Evolutionary conservation across 2,888 invertebrate genomes (phyloP), one percentile per base, ranked within the genome.

Genomic region (Eilema sororculum): DNA sequence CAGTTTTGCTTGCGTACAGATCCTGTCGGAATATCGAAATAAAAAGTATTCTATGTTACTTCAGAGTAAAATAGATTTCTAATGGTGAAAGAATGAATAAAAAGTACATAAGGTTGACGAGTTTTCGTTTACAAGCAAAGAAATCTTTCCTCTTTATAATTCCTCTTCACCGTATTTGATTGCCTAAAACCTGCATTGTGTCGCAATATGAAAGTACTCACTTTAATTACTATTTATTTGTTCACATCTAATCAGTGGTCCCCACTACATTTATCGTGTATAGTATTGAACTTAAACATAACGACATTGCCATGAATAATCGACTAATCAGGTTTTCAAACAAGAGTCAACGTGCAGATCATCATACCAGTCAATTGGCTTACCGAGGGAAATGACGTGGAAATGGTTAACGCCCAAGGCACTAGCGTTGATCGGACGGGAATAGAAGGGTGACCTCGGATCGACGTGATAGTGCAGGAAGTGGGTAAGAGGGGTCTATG

Each of bases 371-470:
- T 78, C 82, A 86, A 90, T 91, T 90, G 87, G 85, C 87, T 81
- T 73, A 78, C 74, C 75, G 70, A 81, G 82, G 91, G 91, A 93
- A 93, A 93, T 93, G 87, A 82, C 77, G 78, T 87, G 91, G 91
- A 94, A 94, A 93, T 93, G 86, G 90, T 90, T 86, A 86, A 93
- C 93, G 93, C 93, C 94, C 91, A 83, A 85, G 84, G 91, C 89
- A 86, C 84, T 88, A 84, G 91, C 89, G 86, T 84, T 88, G 91
- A 89, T 89, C 89, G 81, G 85, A 84, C 91, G 92, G 93, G 93
- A 91, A 92, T 93, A 84, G 87, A 91, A 87, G 90, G 90, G 88
- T 84, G 85, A 77, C 79, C 76, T 78, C 79, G 67, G 68, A 59
- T 46, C 76, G 72, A 73, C 75, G 63, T 63, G 67, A 71, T 74